These are phyloP conservation scores for Cynodonichthys magdalenae DNA, from an alignment of 2,797 vertebrate genomes.

Conservation along the genomic window DNA sequence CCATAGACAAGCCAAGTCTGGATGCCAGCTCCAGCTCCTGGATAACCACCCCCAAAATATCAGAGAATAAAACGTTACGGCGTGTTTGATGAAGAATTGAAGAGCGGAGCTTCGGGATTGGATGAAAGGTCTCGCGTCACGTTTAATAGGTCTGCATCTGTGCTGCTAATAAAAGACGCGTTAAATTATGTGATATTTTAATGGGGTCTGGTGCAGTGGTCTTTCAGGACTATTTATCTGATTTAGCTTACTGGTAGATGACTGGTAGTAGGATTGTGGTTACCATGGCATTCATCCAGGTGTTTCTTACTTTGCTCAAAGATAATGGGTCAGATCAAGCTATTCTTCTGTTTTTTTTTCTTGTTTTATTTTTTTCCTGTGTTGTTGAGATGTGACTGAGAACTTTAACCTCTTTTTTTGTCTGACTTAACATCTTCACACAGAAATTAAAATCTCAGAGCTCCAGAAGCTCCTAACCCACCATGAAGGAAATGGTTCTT, in stretches of 20 bases:
- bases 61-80: conserved; percentile 45
- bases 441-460: conserved; percentile 42
- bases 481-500: conserved; percentile 15
- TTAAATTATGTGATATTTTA: conserved; percentile 50
- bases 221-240: conserved; percentile 32
- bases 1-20: conserved; percentile 24
- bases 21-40: conserved; percentile 35
- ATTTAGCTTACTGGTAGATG: conserved; percentile 45
- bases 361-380: conserved; percentile 17
- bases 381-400: conserved; percentile 49
- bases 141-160: conserved; percentile 34
- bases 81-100: conserved; percentile 49
- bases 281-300: conserved; percentile 67
- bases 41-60: conserved; percentile 38
- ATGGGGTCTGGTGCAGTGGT: conserved; percentile 47
- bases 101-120: conserved; percentile 42
- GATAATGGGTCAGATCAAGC: conserved; percentile 71
- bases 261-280: conserved; percentile 61
- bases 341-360: conserved; percentile 42
- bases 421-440: conserved; percentile 58
- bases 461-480: conserved; percentile 11
- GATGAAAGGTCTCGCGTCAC: conserved; percentile 37
- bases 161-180: conserved; percentile 47
- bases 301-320: conserved; percentile 52
- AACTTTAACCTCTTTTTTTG: conserved; percentile 64